phyloP scores from a whole-genome alignment of 2,113 vertebrate species.

The Macrotis lagotis region DNA sequence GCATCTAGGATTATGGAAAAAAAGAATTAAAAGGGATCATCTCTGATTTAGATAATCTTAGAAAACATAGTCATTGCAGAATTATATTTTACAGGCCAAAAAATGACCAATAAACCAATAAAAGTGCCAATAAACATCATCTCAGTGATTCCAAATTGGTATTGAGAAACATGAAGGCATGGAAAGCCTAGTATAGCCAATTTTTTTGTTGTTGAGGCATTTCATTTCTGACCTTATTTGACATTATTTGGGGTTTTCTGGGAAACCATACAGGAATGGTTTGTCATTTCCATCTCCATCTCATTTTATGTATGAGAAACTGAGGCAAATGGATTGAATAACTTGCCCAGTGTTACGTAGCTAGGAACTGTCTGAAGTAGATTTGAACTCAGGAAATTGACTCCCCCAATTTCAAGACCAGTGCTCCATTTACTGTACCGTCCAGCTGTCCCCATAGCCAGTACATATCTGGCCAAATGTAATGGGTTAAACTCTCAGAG shows the following conservation, averaged over 20 bases:
- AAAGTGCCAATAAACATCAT: neutral
- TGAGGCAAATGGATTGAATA: neutral
- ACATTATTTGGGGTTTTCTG: neutral
- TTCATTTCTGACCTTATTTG: neutral
- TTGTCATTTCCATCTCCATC: neutral
- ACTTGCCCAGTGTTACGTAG: neutral
- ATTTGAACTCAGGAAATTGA: neutral
- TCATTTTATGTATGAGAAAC: neutral
- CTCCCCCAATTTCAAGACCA: neutral
- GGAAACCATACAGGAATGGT: neutral
- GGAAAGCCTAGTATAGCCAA: neutral
- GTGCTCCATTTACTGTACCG: neutral
- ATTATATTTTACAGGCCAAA: neutral
- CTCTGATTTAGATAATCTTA: neutral
- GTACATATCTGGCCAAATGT: neutral
- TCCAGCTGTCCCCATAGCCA: neutral
- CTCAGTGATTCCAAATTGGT: neutral
- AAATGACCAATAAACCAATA: no score
- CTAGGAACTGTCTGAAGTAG: neutral
- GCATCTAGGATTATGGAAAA: neutral
- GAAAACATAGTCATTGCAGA: slow-evolving; percentile 10
- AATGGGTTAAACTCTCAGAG: slow-evolving; percentile 8
- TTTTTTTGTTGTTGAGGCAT: neutral
- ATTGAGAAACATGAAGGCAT: slow-evolving; percentile 1
- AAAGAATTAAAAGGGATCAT: slow-evolving; percentile 9